Evolutionary conservation across 2,113 vertebrate species (phyloP).

Genomic region (Pituophis catenifer): DNA sequence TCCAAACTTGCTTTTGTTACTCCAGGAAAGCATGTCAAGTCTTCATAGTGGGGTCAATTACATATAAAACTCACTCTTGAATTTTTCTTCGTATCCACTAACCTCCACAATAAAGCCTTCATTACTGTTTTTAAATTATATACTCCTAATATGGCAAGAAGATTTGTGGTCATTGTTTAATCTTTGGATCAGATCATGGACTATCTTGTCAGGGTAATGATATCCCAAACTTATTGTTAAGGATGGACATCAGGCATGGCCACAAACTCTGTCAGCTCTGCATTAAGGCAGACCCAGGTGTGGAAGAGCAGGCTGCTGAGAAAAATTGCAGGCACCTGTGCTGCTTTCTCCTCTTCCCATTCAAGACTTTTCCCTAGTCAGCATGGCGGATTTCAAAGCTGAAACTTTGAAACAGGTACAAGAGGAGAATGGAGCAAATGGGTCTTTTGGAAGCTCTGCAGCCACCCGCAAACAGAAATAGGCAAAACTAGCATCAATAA

Average conservation of each 20-base stretch:
- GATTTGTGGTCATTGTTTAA: not conserved
- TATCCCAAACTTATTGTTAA: not conserved
- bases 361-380: not conserved
- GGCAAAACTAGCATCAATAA: not conserved
- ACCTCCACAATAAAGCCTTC: not conserved
- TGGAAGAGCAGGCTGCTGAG: not conserved
- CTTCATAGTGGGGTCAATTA: not conserved
- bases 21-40: not conserved
- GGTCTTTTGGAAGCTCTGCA: no score
- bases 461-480: not conserved
- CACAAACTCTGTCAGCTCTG: not conserved
- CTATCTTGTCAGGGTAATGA: not conserved
- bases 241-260: not conserved
- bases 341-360: not conserved
- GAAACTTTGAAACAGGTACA: not conserved
- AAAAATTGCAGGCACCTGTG: not conserved
- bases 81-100: not conserved
- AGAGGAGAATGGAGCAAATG: not conserved
- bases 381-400: not conserved
- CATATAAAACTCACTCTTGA: not conserved
- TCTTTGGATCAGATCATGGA: not conserved
- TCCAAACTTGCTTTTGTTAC: not conserved
- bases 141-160: not conserved
- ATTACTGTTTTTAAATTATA: not conserved
- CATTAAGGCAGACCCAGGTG: not conserved